These are phyloP conservation scores for Pithys albifrons DNA, from an alignment of 2,113 vertebrate genomes.

Conservation along the genomic window DNA sequence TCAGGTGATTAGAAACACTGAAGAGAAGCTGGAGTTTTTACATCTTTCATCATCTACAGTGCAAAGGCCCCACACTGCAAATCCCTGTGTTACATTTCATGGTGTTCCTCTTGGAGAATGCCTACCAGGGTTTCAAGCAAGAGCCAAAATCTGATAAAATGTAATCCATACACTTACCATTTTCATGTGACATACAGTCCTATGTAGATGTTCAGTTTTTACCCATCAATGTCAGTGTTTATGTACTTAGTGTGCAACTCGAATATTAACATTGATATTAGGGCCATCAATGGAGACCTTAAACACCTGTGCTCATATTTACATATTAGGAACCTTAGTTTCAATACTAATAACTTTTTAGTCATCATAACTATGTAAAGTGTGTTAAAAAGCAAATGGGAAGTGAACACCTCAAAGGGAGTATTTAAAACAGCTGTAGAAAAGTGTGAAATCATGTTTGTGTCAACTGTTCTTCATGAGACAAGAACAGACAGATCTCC, in stretches of 20 bases:
- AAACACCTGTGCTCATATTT: background rate
- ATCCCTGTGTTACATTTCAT: background rate
- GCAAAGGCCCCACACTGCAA: background rate
- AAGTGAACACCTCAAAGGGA: background rate
- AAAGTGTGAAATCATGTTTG: background rate
- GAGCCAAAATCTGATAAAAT: background rate
- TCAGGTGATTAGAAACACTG: background rate
- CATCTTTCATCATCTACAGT: background rate
- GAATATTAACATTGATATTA: constrained; percentile 2
- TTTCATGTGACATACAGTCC: background rate
- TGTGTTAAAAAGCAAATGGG: background rate
- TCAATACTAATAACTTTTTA: background rate
- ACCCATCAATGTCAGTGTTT: background rate
- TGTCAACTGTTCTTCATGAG: background rate
- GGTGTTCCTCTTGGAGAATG: background rate
- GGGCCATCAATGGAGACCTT: background rate
- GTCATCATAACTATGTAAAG: background rate
- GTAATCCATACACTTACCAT: background rate
- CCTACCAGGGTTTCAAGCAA: background rate
- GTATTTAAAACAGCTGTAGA: background rate
- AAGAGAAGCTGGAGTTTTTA: background rate
- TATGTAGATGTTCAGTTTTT: background rate
- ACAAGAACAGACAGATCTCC: background rate
- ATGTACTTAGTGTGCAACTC: background rate
- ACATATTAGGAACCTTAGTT: background rate